Conservation (phyloP, 2,797 vertebrate species). For the Nannoperca australis region DNA sequence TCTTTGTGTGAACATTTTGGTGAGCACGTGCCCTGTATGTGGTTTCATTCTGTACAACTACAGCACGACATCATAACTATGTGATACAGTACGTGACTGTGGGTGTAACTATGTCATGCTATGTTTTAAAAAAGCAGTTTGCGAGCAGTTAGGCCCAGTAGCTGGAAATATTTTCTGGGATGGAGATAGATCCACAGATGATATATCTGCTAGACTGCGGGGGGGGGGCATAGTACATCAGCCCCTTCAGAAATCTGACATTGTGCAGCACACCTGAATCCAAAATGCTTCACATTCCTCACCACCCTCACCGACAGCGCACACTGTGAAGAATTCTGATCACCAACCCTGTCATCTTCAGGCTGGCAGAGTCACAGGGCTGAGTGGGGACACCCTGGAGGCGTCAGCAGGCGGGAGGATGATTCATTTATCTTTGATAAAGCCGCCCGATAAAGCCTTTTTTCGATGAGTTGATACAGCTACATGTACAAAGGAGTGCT, state of each 20-base stretch:
- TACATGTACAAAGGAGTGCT: conserved; percentile 30
- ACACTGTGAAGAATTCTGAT: conserved; percentile 32
- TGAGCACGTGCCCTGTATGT: neutral
- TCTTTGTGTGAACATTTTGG: neutral
- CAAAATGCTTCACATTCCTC: conserved; percentile 15
- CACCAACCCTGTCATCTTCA: conserved; percentile 17
- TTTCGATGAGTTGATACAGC: conserved; percentile 42
- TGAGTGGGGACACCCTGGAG: conserved; percentile 34
- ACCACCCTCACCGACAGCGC: neutral
- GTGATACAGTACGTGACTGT: too few relatives aligned
- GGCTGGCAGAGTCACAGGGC: conserved; percentile 41
- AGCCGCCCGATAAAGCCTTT: conserved; percentile 31
- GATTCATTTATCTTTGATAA: conserved; percentile 56
- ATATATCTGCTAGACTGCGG: conserved; percentile 8
- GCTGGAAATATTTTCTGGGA: neutral
- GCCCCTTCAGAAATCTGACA: conserved; percentile 22
- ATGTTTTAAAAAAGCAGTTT: neutral
- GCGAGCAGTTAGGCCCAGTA: neutral
- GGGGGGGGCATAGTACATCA: neutral
- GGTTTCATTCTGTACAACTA: conserved; percentile 6
- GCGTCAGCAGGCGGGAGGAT: conserved; percentile 23
- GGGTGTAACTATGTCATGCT: too few relatives aligned
- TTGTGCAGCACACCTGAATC: conserved; percentile 25
- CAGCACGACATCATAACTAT: neutral
- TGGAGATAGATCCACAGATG: conserved; percentile 4